Evolutionary conservation across 2,888 invertebrate species (phyloP).

Genomic region (Gibbula magus): DNA sequence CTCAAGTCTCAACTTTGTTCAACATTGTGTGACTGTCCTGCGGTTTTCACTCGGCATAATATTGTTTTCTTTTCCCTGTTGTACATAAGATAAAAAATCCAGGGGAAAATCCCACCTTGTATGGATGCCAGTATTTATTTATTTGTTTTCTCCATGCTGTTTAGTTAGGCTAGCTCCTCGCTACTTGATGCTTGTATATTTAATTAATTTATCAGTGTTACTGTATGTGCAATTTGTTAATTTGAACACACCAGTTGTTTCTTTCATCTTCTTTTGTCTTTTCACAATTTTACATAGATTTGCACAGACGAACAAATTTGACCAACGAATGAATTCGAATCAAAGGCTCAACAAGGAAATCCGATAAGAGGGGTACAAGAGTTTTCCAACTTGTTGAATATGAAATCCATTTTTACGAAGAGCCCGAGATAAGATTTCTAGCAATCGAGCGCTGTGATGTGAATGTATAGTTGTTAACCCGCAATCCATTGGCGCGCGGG

Average conservation of each 20-base stretch:
- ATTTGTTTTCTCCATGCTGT: not conserved
- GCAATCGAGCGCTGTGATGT: too few species aligned
- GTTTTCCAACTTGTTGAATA: too few species aligned
- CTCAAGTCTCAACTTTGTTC: conserved; percentile 4
- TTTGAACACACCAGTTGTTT: not conserved
- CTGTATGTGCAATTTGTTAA: conserved; percentile 15
- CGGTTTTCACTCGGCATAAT: not conserved
- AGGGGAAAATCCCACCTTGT: not conserved
- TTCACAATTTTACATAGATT: not conserved
- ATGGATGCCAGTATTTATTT: conserved; percentile 15
- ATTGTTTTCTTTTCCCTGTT: not conserved
- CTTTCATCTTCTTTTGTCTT: not conserved
- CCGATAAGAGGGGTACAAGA: too few species aligned
- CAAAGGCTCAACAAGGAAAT: not conserved
- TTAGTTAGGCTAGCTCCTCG: not conserved
- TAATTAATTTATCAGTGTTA: conserved; percentile 2
- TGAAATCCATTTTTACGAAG: too few species aligned
- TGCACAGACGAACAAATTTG: not conserved
- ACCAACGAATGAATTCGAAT: conserved; percentile 2
- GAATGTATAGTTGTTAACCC: not conserved
- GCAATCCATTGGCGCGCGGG: too few species aligned
- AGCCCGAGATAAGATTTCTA: too few species aligned
- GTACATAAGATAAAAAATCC: not conserved
- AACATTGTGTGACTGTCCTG: not conserved
- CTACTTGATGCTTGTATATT: not conserved